A percentile compares a stretch with the other conserved stretches of the same genome.
These are phyloP conservation scores for Cerceris ruficornis DNA, from an alignment of 2,888 invertebrate genomes.

Conservation along the genomic window DNA sequence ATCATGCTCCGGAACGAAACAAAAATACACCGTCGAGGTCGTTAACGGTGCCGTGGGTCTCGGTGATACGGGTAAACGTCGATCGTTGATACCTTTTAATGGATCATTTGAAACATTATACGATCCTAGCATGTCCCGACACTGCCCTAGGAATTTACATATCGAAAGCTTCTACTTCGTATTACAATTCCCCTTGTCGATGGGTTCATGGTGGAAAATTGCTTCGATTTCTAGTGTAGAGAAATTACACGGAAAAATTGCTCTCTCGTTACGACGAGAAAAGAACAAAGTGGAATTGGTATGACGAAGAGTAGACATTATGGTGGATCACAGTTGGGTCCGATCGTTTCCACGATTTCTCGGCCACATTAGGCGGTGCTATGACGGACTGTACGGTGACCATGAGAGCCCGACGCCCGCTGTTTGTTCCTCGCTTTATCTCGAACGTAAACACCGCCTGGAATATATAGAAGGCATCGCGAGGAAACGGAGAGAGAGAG, in stretches of 20 bases:
- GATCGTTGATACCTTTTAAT: background rate
- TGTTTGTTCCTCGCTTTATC: conserved; percentile 80
- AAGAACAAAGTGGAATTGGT: too few species aligned
- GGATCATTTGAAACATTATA: background rate
- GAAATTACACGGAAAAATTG: too few species aligned
- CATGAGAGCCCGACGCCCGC: conserved; percentile 66
- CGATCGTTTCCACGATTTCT: conserved; percentile 32
- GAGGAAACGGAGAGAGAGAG: conserved; percentile 47
- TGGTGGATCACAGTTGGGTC: background rate
- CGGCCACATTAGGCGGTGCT: conserved; percentile 44
- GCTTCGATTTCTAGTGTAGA: too few species aligned
- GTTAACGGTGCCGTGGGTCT: conserved; percentile 1
- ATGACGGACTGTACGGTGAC: conserved; percentile 62
- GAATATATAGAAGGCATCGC: conserved; percentile 67
- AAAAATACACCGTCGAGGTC: conserved; percentile 39
- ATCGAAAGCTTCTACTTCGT: background rate
- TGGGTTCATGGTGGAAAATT: too few species aligned
- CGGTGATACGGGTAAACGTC: background rate
- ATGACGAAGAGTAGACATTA: too few species aligned
- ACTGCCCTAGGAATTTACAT: background rate
- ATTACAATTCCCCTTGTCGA: too few species aligned
- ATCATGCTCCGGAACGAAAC: conserved; percentile 29
- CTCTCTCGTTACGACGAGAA: too few species aligned
- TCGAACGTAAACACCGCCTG: conserved; percentile 77
- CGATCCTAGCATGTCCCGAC: background rate